Evolutionary conservation across 2,888 invertebrate species (phyloP), one percentile per base, ranked within the genome.

Genomic region (Anoncus sp.): DNA sequence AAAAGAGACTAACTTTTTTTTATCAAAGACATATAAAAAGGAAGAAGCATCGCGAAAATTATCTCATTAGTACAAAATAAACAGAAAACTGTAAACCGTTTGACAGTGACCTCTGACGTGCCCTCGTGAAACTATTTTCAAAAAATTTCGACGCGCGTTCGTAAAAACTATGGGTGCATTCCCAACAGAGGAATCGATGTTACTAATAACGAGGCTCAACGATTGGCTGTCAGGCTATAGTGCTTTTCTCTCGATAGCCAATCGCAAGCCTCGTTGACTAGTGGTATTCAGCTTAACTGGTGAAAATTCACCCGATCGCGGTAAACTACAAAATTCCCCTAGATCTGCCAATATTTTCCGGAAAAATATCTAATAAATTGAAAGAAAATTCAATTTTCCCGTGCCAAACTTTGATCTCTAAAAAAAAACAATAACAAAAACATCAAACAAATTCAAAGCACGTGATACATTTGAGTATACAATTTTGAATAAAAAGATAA

Each of bases 401-500:
- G 38, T 38, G 6, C 10, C 38, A 38, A 38, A 2, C 5, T 38
- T 38, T 12, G 38, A 38, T 38, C 10, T 38, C 12, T 38, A 38
- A 38, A 38, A 38, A 38, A 38, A 38, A 10, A 38, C 10, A 2
- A 6, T 10, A 16, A 3, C 10, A 38, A 16, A 22, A 59, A 14
- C 14, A 59, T 40, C 14, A 14, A 22, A n/a, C 22, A 40, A 22
- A 38, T 18, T 40, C 12, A 14, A 3, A 59, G 38, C 38, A 22
- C 40, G n/a, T n/a, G n/a, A n/a, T n/a, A 35, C 12, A 14, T 5
- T 1, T 2, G n/a, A 40, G 40, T 55, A 55, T n/a, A 16, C 16
- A 40, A 24, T 24, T 45, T 14, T 22, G 38, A 40, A 16, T 16
- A 35, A 66, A 66, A 53, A 53, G n/a, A n/a, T n/a, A n/a, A 62